Percentiles rank a stretch among this genome's conserved stretches.
Evolutionary conservation across 2,797 vertebrate species (phyloP).

Genomic region (Myotis planiceps): DNA sequence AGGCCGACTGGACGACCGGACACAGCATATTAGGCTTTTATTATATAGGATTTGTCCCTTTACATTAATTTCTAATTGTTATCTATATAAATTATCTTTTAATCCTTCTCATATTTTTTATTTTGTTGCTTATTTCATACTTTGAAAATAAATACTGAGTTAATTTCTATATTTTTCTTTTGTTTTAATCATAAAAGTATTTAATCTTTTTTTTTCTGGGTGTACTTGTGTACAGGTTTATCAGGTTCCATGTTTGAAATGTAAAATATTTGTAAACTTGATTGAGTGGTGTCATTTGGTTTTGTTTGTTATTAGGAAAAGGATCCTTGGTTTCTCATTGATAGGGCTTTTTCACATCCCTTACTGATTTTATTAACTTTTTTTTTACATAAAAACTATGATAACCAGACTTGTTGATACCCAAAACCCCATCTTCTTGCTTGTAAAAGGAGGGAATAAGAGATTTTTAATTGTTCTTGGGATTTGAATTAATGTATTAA

Average conservation of each 20-base stretch:
- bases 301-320: not conserved
- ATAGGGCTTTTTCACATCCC: not conserved
- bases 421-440: not conserved
- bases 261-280: not conserved
- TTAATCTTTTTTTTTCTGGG: not conserved
- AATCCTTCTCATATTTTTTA: not conserved
- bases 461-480: not conserved
- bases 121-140: not conserved
- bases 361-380: not conserved
- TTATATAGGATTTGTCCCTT: not conserved
- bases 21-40: too few relatives aligned
- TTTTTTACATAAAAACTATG: not conserved
- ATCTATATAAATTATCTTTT: not conserved
- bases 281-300: not conserved
- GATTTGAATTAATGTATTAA: not conserved
- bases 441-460: not conserved
- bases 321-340: not conserved
- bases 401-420: not conserved
- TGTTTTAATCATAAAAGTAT: not conserved
- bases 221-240: not conserved
- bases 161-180: not conserved
- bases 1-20: too few relatives aligned
- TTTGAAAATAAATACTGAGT: not conserved
- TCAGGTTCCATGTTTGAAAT: not conserved
- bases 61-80: not conserved